These are phyloP conservation scores for Knipowitschia caucasica DNA, from an alignment of 2,797 vertebrate species.

Conservation along the genomic window DNA sequence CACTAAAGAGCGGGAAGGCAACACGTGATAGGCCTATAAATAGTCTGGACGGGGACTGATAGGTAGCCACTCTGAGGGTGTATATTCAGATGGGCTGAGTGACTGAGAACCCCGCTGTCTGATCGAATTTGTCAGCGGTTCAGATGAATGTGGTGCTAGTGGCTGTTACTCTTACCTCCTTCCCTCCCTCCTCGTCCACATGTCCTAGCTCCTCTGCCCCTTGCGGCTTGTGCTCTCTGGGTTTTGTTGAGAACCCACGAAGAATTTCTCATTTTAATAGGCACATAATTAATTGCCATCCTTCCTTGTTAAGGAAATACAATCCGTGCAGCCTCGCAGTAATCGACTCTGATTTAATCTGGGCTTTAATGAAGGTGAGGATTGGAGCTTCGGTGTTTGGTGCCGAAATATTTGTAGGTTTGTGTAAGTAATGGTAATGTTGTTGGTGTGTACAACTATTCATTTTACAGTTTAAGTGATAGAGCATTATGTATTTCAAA, in stretches of 20 bases:
- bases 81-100: constrained; percentile 5
- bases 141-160: constrained; percentile 21
- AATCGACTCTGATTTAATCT: constrained; percentile 44
- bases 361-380: constrained; percentile 17
- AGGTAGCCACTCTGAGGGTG: background rate
- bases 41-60: background rate
- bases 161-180: constrained; percentile 17
- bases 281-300: constrained; percentile 52
- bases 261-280: constrained; percentile 54
- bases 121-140: constrained; percentile 23
- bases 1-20: constrained; percentile 4
- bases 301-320: constrained; percentile 54
- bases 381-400: constrained; percentile 5
- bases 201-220: constrained; percentile 13
- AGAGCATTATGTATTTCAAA: background rate
- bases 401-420: background rate
- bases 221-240: constrained; percentile 23
- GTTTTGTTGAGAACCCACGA: constrained; percentile 41
- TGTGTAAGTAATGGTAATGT: background rate
- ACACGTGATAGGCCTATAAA: constrained; percentile 1
- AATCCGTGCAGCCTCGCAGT: constrained; percentile 39
- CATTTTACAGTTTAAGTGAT: background rate
- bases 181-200: background rate
- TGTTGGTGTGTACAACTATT: background rate
- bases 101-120: background rate